Evolutionary conservation across 1,140 invertebrate species (phyloP), one percentile per base, ranked within the genome.

Genomic region (Coptotermes formosanus): DNA sequence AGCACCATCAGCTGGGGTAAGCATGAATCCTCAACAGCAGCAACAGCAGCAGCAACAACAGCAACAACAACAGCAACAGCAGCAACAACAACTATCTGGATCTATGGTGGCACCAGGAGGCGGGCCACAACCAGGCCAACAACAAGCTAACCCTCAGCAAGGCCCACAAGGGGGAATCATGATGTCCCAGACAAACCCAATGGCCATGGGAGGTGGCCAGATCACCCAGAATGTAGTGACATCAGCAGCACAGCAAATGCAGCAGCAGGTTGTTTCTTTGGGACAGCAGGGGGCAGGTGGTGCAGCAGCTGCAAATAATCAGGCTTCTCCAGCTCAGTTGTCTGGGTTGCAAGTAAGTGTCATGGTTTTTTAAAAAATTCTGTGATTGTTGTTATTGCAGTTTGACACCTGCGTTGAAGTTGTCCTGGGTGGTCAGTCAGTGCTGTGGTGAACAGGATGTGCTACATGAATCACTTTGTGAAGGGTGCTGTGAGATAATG

Each of bases 131-230:
- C 84, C 83, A 83, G 86, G 82, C 8, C 88, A 87, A 45, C 88
- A 87, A 84, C 86, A 83, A 30, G 21, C 84, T 21, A 83, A 86
- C 48, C 12, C 87, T 16, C 83, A 85, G 85, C n/a, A 87, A 82
- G 84, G 84, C 75, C 90, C 90, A 1, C 92, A 92, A 88, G 92
- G 92, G 43, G 92, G 92, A 86, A 92, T 94, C 87, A 89, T 94
- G 87, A 93, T 94, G 91, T 93, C 93, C 0, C 93, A 94, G 89
- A 93, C 93, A 0, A 94, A 93, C 87, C 92, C 92, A 7, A 92
- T 94, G 89, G 91, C 93, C 2, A 93, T 94, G 93, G 93, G 93
- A 19, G 93, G 93, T 43, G 93, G 93, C 30, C 93, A 94, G 88
- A 92, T 94, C 81, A 93, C 93, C 0, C 93, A 93, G 88, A 93